Percentiles rank a stretch among this genome's conserved stretches.
These are phyloP conservation scores for Amblyteles armatorius DNA, from an alignment of 2,888 invertebrate genomes.

Conservation along the genomic window DNA sequence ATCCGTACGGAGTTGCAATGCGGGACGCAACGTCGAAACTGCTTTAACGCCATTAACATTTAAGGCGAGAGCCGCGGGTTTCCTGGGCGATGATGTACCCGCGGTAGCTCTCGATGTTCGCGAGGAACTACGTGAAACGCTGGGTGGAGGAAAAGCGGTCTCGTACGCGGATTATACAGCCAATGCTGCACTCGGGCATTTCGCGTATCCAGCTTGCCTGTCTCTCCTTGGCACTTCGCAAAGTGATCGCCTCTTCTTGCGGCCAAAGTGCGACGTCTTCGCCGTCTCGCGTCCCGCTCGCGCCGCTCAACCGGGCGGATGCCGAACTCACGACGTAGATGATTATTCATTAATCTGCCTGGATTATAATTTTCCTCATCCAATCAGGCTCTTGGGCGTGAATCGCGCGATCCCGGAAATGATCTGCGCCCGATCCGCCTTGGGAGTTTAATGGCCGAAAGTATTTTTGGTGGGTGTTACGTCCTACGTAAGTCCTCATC, in stretches of 20 bases:
- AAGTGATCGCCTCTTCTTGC: conserved; percentile 43
- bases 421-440: too few species aligned
- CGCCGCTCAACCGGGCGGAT: background rate
- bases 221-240: conserved; percentile 48
- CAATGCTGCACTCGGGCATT: conserved; percentile 42
- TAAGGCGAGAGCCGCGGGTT: conserved; percentile 72
- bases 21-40: conserved; percentile 73
- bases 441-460: background rate
- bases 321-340: background rate
- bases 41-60: conserved; percentile 80
- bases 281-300: conserved; percentile 11
- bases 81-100: conserved; percentile 35
- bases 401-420: too few species aligned
- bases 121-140: conserved; percentile 28
- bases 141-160: conserved; percentile 53
- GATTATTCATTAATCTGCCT: too few species aligned
- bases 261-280: conserved; percentile 43
- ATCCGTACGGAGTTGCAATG: background rate
- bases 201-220: conserved; percentile 26
- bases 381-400: too few species aligned
- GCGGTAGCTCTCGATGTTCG: conserved; percentile 42
- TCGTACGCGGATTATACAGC: conserved; percentile 53
- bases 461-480: background rate
- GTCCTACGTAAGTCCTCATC: background rate
- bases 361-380: too few species aligned